Conservation (phyloP, 2,797 vertebrate species). For the Bovichtus diacanthus region DNA sequence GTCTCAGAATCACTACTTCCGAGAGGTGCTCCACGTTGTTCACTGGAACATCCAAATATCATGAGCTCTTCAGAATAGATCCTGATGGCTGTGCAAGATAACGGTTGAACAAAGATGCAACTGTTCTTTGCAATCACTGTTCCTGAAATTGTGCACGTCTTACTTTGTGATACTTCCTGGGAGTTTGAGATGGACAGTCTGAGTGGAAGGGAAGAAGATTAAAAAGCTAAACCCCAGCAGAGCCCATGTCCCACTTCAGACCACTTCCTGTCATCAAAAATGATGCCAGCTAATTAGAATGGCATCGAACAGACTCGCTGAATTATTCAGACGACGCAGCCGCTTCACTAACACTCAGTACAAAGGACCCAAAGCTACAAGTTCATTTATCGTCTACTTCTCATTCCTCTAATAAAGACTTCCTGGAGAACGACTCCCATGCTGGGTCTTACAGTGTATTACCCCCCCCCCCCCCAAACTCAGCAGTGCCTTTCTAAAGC, state of each 20-base stretch:
- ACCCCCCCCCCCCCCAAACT: constrained; percentile 15
- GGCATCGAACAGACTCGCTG: constrained; percentile 52
- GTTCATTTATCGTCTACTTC: constrained; percentile 29
- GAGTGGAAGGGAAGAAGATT: constrained; percentile 26
- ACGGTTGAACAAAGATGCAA: constrained; percentile 21
- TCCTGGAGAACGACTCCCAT: constrained; percentile 32
- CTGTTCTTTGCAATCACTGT: neutral
- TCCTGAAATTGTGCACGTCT: neutral
- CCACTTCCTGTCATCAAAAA: constrained; percentile 61
- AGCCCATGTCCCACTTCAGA: constrained; percentile 55
- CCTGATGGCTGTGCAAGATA: constrained; percentile 3
- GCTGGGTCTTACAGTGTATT: constrained; percentile 5
- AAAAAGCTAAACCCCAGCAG: constrained; percentile 60
- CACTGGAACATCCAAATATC: constrained; percentile 6
- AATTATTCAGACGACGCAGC: constrained; percentile 65
- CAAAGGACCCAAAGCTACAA: constrained; percentile 17
- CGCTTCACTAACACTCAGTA: constrained; percentile 24
- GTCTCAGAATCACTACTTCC: neutral
- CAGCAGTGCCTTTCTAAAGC: constrained; percentile 38
- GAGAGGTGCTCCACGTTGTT: neutral
- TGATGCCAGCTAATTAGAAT: constrained; percentile 66
- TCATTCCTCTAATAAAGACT: constrained; percentile 18
- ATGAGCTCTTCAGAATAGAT: constrained; percentile 9
- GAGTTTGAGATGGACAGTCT: constrained; percentile 30
- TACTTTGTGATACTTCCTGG: neutral